phyloP scores from a whole-genome alignment of 2,113 vertebrate species.

The Butorides virescens region DNA sequence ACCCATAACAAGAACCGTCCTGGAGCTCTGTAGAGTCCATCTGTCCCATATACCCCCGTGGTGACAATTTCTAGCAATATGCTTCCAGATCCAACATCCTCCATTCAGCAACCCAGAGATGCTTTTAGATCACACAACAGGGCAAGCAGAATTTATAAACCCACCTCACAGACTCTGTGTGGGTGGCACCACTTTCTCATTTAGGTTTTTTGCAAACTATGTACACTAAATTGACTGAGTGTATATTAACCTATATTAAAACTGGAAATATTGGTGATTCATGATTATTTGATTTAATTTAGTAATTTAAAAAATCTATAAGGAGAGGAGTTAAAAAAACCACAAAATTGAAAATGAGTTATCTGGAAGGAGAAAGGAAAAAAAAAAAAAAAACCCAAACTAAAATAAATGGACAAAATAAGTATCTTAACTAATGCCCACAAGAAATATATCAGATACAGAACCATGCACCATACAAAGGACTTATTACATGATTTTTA shows the following conservation, averaged over 20 bases:
- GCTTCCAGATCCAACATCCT: not conserved
- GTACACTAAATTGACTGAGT: not conserved
- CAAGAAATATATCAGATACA: not conserved
- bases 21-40: not conserved
- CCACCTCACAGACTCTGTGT: not conserved
- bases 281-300: not conserved
- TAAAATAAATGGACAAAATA: not conserved
- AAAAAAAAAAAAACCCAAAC: not conserved
- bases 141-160: not conserved
- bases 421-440: not conserved
- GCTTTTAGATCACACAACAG: not conserved
- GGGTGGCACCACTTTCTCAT: not conserved
- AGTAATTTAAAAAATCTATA: not conserved
- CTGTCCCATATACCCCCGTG: accelerated
- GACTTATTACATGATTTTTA: not conserved
- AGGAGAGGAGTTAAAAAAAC: not conserved
- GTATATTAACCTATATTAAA: not conserved
- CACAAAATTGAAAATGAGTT: not conserved
- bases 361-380: not conserved
- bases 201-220: not conserved
- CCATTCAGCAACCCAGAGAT: not conserved
- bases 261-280: not conserved
- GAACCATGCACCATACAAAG: not conserved
- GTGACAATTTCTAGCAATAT: not conserved
- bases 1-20: not conserved